Evolutionary conservation across 1,140 invertebrate species (phyloP).

Genomic region (Bombus waltoni): DNA sequence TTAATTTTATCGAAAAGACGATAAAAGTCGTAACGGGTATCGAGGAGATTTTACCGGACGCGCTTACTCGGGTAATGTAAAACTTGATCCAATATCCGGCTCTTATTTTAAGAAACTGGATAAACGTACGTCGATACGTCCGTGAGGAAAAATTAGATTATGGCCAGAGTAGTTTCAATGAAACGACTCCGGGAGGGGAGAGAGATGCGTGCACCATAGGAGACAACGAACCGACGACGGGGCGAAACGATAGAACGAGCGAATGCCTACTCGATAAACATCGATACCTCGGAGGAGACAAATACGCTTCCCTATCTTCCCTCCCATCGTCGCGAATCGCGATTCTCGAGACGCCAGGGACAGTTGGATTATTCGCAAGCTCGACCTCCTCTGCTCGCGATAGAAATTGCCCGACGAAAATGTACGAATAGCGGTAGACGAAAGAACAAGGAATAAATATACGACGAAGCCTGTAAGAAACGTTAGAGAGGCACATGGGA

Average conservation of each 20-base stretch:
- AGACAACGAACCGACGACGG: conserved; percentile 3
- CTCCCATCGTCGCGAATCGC: background rate
- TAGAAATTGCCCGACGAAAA: background rate
- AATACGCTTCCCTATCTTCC: conserved; percentile 25
- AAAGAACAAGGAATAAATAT: background rate
- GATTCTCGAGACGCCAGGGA: background rate
- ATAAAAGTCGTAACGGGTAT: no score
- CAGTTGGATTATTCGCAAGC: background rate
- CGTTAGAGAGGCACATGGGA: background rate
- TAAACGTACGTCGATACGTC: background rate
- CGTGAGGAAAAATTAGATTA: background rate
- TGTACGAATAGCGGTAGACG: no score
- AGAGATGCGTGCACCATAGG: background rate
- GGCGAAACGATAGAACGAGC: conserved; percentile 6
- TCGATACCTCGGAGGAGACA: conserved; percentile 25
- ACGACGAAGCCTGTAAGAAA: background rate
- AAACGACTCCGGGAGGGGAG: background rate
- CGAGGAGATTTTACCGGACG: no score
- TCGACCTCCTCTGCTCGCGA: background rate
- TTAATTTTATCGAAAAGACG: no score
- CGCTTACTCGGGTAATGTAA: no score
- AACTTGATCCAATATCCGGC: no score
- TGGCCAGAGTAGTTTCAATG: background rate
- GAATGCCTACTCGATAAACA: conserved; percentile 36
- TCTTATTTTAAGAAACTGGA: no score